Base-by-base conservation (phyloP, 2,888 invertebrate species). In the Dusona sp. region DNA sequence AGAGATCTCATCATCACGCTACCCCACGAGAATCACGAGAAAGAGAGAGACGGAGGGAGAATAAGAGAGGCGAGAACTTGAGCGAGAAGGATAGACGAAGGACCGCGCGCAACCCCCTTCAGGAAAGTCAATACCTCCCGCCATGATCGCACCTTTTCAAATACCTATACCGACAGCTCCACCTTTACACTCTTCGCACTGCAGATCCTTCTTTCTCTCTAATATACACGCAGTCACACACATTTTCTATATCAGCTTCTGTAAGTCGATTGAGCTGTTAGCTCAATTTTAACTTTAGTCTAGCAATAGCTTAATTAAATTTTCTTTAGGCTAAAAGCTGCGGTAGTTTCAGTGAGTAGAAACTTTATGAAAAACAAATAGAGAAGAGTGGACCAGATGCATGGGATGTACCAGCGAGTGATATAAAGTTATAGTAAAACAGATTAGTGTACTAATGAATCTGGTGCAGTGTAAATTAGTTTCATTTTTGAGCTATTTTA, bases 51-150 rank as follows among this genome's bases (percentile, higher is more conserved):
- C 22, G 36, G 33, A 61, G 51, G 19, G 79, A 65, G 77, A 83
- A 88, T 87, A 83, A 90, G 74, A 74, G 73, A 42, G 64, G 54
- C 36, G 75, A 54, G 51, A 57, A 57, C 48, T 29, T 45, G 79
- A 72, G 79, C 4, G 77, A 81, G 78, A 74, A 54, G 74, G 78
- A 81, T 81, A 54, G 84, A 70, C 61, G 73, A 48, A 75, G 83
- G 83, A 86, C 73, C 84, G 86, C 84, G 86, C 86, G 86, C 86
- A 84, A 88, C 87, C 84, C 82, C 88, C 87, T 85, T 83, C 87
- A 86, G 90, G 89, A 90, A 92, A 91, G 92, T 91, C 91, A 90
- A 92, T 91, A 91, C 88, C 90, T 90, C 89, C 87, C 87, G 88
- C 87, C 86, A 83, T 89, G 88, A 90, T 91, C 89, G 87, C 89